Evolutionary conservation across 2,888 invertebrate genomes (phyloP).

Genomic region (Agrochola lota): DNA sequence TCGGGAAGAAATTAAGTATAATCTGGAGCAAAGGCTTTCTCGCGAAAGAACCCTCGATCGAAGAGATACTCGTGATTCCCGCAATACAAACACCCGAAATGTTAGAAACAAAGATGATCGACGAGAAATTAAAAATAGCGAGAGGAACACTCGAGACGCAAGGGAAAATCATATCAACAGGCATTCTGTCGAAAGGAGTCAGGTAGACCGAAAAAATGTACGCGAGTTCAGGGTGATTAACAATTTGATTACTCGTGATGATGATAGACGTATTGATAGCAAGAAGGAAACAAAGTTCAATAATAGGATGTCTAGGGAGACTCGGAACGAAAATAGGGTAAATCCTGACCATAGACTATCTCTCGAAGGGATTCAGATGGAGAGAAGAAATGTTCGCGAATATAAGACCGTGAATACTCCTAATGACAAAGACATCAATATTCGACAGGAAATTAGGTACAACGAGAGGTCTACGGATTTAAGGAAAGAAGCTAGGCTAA

Average conservation of each 20-base stretch:
- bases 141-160: conserved; percentile 13
- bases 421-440: conserved; percentile 10
- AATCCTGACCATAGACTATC: not conserved
- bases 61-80: conserved; percentile 27
- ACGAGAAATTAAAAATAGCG: conserved; percentile 6
- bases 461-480: conserved; percentile 3
- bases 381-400: conserved; percentile 33
- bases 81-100: not conserved
- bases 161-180: conserved; percentile 27
- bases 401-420: conserved; percentile 24
- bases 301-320: conserved; percentile 22
- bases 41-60: conserved; percentile 10
- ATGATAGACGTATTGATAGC: conserved; percentile 14
- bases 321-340: conserved; percentile 1
- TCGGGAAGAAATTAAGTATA: not conserved
- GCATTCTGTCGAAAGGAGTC: not conserved
- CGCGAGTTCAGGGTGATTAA: conserved; percentile 10
- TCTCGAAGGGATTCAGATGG: conserved; percentile 9
- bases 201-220: not conserved
- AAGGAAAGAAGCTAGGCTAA: conserved; percentile 17
- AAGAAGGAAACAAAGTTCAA: conserved; percentile 6
- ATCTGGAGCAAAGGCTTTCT: not conserved
- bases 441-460: conserved; percentile 12
- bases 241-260: conserved; percentile 18
- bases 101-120: conserved; percentile 7